A percentile compares a stretch with the other conserved stretches of the same genome.
Evolutionary conservation across 2,888 invertebrate species (phyloP).

Genomic region (Clanis bilineata): DNA sequence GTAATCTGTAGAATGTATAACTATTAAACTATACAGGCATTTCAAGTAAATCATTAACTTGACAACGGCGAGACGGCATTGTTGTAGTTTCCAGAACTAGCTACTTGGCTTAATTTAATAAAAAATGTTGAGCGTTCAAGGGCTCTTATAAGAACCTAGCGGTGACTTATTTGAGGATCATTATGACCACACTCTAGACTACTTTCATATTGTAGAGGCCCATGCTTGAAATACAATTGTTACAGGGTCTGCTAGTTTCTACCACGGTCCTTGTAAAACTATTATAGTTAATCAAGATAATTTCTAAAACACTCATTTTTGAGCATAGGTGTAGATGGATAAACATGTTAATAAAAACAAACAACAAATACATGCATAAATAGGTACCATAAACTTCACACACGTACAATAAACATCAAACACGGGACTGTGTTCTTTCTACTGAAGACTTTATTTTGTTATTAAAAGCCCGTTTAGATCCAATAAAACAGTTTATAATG

Average conservation of each 20-base stretch:
- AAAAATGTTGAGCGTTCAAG: not conserved
- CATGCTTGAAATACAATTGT: not conserved
- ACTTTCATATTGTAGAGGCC: not conserved
- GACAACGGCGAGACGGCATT: too few species aligned
- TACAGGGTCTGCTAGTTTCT: too few species aligned
- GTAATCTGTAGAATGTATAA: not conserved
- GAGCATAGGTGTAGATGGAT: not conserved
- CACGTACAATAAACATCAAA: constrained; percentile 6
- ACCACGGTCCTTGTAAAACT: too few species aligned
- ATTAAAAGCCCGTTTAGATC: constrained; percentile 9
- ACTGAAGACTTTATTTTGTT: constrained; percentile 4
- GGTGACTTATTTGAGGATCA: not conserved
- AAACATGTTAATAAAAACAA: not conserved
- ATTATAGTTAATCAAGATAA: not conserved
- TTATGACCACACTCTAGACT: not conserved
- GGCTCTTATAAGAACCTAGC: not conserved
- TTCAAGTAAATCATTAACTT: too few species aligned
- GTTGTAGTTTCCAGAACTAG: too few species aligned
- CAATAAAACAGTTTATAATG: constrained; percentile 14
- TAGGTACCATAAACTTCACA: not conserved
- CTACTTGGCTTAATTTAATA: not conserved
- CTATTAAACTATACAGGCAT: too few species aligned
- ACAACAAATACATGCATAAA: constrained; percentile 3
- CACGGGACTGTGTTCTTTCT: not conserved
- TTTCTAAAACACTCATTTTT: not conserved